A percentile compares a stretch with the other conserved stretches of the same genome.
Evolutionary conservation across 2,797 vertebrate genomes (phyloP).

Genomic region (Hypotaenidia philippensis): DNA sequence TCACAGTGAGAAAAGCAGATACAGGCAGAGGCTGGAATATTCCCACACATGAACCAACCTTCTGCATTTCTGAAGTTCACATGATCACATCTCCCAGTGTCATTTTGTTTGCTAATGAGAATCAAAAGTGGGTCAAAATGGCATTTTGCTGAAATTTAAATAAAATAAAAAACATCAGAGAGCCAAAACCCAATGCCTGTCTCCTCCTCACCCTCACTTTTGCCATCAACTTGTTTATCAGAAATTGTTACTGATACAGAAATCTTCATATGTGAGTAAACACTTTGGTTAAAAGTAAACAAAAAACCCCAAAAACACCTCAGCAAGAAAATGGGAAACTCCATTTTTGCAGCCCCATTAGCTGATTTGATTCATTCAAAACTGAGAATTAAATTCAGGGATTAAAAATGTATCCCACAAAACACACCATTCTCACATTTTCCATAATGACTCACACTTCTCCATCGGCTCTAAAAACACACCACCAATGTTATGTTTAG

Average conservation of each 20-base stretch:
- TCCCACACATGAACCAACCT: not conserved
- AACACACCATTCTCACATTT: rapidly evolving
- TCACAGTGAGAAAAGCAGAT: not conserved
- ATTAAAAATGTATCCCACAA: not conserved
- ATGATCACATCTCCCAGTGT: not conserved
- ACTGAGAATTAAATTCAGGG: not conserved
- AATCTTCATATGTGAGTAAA: not conserved
- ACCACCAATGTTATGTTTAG: not conserved
- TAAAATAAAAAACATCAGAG: not conserved
- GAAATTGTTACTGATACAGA: not conserved
- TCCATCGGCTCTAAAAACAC: not conserved
- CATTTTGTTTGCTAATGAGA: not conserved
- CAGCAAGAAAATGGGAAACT: not conserved
- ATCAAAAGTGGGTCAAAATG: constrained; percentile 18
- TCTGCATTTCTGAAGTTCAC: not conserved
- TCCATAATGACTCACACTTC: not conserved
- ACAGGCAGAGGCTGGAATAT: not conserved
- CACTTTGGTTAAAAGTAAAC: not conserved
- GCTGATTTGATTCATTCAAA: not conserved
- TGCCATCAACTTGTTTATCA: not conserved
- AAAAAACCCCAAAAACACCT: not conserved
- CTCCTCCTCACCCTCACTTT: not conserved
- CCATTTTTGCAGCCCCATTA: not conserved
- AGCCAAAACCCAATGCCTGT: not conserved
- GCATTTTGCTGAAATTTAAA: not conserved